Percentiles rank a stretch among this genome's conserved stretches.
Conservation (phyloP, 2,797 vertebrate genomes). For the Cetoscarus ocellatus region DNA sequence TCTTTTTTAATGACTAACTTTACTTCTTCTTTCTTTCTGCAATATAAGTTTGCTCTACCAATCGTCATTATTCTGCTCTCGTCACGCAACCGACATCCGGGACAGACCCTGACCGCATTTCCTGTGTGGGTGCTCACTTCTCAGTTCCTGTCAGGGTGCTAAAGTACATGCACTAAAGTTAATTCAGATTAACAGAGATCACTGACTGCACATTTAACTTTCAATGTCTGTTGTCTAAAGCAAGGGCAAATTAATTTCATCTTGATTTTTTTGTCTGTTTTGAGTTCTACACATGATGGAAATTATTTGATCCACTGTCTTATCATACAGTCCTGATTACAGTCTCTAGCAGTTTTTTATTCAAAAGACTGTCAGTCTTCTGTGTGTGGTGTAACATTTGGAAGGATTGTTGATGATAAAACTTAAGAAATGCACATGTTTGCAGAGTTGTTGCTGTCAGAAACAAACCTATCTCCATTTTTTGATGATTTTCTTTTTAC, state of each 20-base stretch:
- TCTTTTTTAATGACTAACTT: slow-evolving; percentile 4
- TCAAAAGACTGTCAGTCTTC: too few species aligned
- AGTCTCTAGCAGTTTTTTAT: too few species aligned
- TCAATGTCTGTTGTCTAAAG: neutral
- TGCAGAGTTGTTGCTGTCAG: neutral
- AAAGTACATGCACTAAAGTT: neutral
- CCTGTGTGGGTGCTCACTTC: slow-evolving; percentile 81
- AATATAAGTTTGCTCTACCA: slow-evolving; percentile 8
- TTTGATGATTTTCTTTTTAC: too few species aligned
- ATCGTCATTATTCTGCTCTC: slow-evolving; percentile 50
- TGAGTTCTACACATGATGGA: neutral
- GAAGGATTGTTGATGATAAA: slow-evolving; percentile 29
- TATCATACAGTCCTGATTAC: neutral
- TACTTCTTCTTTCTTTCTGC: neutral
- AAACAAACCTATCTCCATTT: neutral
- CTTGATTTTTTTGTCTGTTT: neutral
- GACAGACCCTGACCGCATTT: slow-evolving; percentile 78
- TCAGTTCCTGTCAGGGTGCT: slow-evolving; percentile 78
- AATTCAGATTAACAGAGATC: neutral
- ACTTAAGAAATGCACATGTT: neutral
- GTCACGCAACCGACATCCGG: slow-evolving; percentile 77
- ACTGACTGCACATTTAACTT: neutral
- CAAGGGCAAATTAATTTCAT: neutral
- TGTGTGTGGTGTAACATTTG: slow-evolving; percentile 8
- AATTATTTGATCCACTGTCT: neutral